Percentiles rank a stretch among this genome's conserved stretches.
Conservation (phyloP, 2,797 vertebrate genomes). For the Protosalanx chinensis region DNA sequence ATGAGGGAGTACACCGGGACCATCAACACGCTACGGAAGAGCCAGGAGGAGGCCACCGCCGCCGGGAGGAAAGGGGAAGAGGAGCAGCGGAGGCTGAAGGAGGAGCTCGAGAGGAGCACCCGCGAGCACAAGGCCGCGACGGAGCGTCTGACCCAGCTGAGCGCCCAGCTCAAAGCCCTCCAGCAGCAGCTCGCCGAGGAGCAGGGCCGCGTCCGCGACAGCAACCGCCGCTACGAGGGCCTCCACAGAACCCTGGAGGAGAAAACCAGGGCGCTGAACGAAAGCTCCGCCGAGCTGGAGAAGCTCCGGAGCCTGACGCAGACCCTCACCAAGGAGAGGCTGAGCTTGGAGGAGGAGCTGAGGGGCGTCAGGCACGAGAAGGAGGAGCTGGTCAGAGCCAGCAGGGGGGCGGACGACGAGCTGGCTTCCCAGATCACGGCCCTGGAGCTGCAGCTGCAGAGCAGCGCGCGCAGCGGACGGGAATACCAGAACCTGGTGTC, state of each 20-base stretch:
- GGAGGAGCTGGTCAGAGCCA: conserved; percentile 78
- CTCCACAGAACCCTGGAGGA: conserved; percentile 85
- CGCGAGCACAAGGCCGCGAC: conserved; percentile 79
- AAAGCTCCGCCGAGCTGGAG: conserved; percentile 77
- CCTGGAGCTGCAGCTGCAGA: conserved; percentile 85
- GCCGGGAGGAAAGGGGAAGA: conserved; percentile 77
- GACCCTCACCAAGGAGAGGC: conserved; percentile 84
- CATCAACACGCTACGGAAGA: conserved; percentile 79
- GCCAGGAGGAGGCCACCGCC: conserved; percentile 80
- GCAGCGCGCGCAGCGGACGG: conserved; percentile 78
- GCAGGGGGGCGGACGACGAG: conserved; percentile 72
- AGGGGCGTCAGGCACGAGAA: conserved; percentile 73
- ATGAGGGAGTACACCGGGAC: conserved; percentile 79
- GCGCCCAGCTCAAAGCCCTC: conserved; percentile 77
- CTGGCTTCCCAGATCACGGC: conserved; percentile 80
- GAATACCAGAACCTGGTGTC: conserved; percentile 88
- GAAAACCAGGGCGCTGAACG: conserved; percentile 79
- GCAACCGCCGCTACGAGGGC: conserved; percentile 77
- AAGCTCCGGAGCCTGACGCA: conserved; percentile 82
- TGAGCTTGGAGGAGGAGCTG: conserved; percentile 86
- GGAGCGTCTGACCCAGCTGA: conserved; percentile 68
- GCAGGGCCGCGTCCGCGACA: conserved; percentile 80
- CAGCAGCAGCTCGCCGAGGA: conserved; percentile 83
- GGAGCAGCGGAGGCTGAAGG: conserved; percentile 78
- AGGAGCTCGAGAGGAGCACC: conserved; percentile 79